These are phyloP conservation scores for Junonia oenone DNA, from an alignment of 2,888 invertebrate species.

Conservation along the genomic window DNA sequence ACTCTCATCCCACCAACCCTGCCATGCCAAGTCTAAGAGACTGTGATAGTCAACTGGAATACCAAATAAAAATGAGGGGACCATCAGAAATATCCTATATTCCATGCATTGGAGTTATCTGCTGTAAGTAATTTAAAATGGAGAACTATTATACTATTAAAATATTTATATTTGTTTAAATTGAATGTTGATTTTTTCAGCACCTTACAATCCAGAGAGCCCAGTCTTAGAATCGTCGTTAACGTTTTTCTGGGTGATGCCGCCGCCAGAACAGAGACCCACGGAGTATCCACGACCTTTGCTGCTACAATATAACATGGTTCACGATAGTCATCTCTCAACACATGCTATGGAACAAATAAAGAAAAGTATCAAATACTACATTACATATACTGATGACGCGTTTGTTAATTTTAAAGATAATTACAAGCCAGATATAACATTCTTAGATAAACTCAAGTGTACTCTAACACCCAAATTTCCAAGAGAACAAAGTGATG, in stretches of 20 bases:
- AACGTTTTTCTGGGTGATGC: slow-evolving; percentile 95
- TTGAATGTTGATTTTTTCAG: slow-evolving; percentile 65
- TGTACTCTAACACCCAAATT: slow-evolving; percentile 89
- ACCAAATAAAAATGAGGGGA: slow-evolving; percentile 96
- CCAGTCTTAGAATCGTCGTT: slow-evolving; percentile 89
- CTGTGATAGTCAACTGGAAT: slow-evolving; percentile 95
- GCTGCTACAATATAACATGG: slow-evolving; percentile 90
- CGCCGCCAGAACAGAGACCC: slow-evolving; percentile 95
- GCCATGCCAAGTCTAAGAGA: slow-evolving; percentile 93
- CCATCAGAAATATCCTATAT: slow-evolving; percentile 94
- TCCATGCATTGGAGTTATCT: slow-evolving; percentile 94
- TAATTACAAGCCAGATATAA: slow-evolving; percentile 84
- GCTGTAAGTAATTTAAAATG: slow-evolving; percentile 83
- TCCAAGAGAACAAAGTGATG: slow-evolving; percentile 88
- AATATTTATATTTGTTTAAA: not conserved
- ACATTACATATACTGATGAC: slow-evolving; percentile 79
- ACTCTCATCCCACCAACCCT: slow-evolving; percentile 93
- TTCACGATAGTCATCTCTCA: slow-evolving; percentile 89
- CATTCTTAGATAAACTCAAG: slow-evolving; percentile 92
- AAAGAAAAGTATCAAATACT: slow-evolving; percentile 91
- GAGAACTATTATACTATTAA: not conserved
- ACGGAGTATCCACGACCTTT: slow-evolving; percentile 96
- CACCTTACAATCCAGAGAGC: slow-evolving; percentile 90
- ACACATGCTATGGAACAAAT: slow-evolving; percentile 92
- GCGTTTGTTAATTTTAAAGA: slow-evolving; percentile 72